Evolutionary conservation across 2,888 invertebrate genomes (phyloP).

Genomic region (Dicyrtomina minuta): DNA sequence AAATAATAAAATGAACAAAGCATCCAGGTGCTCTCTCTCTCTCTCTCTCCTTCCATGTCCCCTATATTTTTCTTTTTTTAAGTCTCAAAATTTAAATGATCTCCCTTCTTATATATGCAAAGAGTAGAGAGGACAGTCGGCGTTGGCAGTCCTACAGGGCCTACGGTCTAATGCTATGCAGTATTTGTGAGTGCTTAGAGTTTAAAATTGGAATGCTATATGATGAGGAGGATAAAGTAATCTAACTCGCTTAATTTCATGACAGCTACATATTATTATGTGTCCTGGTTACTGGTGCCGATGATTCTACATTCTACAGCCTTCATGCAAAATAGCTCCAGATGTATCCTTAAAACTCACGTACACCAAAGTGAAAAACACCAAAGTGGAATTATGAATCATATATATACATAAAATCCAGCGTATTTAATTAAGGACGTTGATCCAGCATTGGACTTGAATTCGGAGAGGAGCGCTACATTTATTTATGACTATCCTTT

Average conservation of each 20-base stretch:
- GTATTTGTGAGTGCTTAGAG: too few species aligned
- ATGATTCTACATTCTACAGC: too few species aligned
- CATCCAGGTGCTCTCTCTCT: slow-evolving; percentile 25
- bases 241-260: neutral
- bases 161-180: neutral
- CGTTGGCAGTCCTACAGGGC: neutral
- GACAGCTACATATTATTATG: too few species aligned
- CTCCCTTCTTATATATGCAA: slow-evolving; percentile 11
- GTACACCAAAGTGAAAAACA: too few species aligned
- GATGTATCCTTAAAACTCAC: too few species aligned
- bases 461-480: too few species aligned
- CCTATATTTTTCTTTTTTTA: slow-evolving; percentile 18
- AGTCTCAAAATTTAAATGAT: slow-evolving; percentile 25
- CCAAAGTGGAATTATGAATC: too few species aligned
- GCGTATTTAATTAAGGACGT: neutral
- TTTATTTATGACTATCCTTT: slow-evolving; percentile 28
- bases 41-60: slow-evolving; percentile 6
- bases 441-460: neutral
- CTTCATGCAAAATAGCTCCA: too few species aligned
- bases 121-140: slow-evolving; percentile 6
- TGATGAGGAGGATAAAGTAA: neutral
- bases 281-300: too few species aligned
- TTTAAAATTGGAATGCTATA: neutral
- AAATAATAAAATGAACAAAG: slow-evolving; percentile 28
- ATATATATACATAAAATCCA: neutral